A percentile compares a stretch with the other conserved stretches of the same genome.
phyloP scores from a whole-genome alignment of 2,113 vertebrate species.

The Isichthys henryi region DNA sequence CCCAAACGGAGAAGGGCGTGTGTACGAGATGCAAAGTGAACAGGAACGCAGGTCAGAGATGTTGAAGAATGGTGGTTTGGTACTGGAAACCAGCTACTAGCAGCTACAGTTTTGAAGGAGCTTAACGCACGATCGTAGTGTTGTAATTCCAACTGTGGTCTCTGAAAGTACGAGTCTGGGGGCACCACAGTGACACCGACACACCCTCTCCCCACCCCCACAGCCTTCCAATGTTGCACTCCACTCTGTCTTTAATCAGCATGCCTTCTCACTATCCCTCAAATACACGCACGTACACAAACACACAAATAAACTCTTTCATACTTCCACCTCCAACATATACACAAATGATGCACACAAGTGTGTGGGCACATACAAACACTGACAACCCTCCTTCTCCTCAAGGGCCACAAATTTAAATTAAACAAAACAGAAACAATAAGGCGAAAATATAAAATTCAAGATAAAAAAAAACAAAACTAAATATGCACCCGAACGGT shows the following conservation, averaged over 20 bases:
- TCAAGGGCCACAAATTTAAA: conserved; percentile 52
- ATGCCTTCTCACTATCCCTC: conserved; percentile 15
- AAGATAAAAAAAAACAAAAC: conserved; percentile 42
- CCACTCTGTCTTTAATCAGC: conserved; percentile 14
- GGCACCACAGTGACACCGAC: conserved; percentile 36
- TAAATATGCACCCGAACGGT: conserved; percentile 33
- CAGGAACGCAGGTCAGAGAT: conserved; percentile 13
- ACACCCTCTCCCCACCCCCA: not conserved
- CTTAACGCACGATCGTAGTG: conserved; percentile 48
- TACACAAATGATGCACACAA: not conserved
- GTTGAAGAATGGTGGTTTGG: conserved; percentile 23
- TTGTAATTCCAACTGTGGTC: conserved; percentile 52
- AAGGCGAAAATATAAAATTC: conserved; percentile 52
- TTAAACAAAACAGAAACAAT: conserved; percentile 56
- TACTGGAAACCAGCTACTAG: conserved; percentile 29
- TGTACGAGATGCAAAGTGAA: conserved; percentile 10
- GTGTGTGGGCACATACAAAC: conserved; percentile 22
- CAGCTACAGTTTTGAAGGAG: conserved; percentile 31
- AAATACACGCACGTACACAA: conserved; percentile 10
- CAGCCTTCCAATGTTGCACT: conserved; percentile 37
- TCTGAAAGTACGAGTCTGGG: conserved; percentile 31
- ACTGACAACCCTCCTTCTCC: conserved; percentile 37
- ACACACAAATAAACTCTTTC: not conserved
- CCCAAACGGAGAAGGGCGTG: conserved; percentile 31
- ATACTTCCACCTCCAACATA: not conserved